phyloP scores from a whole-genome alignment of 2,113 vertebrate genomes.

The Grantiella picta region DNA sequence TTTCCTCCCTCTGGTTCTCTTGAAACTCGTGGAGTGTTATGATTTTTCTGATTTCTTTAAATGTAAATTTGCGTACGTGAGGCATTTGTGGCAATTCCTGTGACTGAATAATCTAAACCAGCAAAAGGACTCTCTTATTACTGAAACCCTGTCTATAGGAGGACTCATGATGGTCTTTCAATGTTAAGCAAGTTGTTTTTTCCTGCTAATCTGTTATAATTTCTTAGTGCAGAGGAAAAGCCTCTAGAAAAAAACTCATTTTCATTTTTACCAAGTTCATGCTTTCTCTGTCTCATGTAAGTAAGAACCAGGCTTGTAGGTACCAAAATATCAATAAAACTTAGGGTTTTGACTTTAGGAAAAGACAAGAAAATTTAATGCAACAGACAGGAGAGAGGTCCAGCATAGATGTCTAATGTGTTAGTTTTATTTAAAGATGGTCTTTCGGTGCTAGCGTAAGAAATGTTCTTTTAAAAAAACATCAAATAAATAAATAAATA shows the following conservation, averaged over 20 bases:
- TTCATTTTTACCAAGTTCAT: neutral
- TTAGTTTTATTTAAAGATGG: slow-evolving; percentile 64
- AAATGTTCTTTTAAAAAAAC: slow-evolving; percentile 55
- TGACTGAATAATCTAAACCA: neutral
- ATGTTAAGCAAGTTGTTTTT: neutral
- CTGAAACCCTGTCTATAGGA: neutral
- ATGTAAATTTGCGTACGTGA: neutral
- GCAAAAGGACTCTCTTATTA: slow-evolving; percentile 18
- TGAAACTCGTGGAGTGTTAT: neutral
- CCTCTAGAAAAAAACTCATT: neutral
- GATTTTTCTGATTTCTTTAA: neutral
- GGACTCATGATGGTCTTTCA: neutral
- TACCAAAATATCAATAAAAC: neutral
- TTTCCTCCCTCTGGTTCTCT: slow-evolving; percentile 50
- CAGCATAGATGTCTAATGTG: slow-evolving; percentile 28
- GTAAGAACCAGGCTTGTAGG: neutral
- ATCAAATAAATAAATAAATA: slow-evolving; percentile 73
- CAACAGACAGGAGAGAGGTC: slow-evolving; percentile 51
- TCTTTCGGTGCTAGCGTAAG: slow-evolving; percentile 53
- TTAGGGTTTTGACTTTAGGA: neutral
- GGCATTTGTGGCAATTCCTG: neutral
- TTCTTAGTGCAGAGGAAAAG: neutral
- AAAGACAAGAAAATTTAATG: slow-evolving; percentile 27
- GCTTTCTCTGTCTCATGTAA: neutral
- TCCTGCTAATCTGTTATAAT: neutral